phyloP scores from a whole-genome alignment of 2,797 vertebrate species.

The Phylloscopus collybita region DNA sequence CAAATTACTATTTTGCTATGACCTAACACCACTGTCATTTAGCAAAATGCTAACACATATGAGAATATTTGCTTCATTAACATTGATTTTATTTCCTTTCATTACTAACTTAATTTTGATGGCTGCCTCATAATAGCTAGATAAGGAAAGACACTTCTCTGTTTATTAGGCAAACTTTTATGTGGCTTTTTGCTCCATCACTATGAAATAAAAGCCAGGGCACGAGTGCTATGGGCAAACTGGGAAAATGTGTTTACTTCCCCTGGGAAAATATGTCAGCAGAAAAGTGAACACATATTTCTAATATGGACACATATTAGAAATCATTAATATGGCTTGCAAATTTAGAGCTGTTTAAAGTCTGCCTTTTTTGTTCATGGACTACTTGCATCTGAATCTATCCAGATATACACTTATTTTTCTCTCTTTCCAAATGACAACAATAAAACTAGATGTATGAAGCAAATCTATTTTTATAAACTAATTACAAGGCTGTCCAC shows the following conservation, averaged over 20 bases:
- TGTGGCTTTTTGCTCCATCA: not conserved
- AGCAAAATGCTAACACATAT: not conserved
- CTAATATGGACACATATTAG: not conserved
- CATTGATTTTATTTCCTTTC: not conserved
- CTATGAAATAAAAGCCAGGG: not conserved
- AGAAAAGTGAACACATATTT: conserved; percentile 6
- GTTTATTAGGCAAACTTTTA: not conserved
- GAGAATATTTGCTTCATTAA: not conserved
- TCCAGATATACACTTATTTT: not conserved
- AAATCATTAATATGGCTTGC: not conserved
- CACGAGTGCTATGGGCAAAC: not conserved
- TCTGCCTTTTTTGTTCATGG: not conserved
- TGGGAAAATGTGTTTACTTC: conserved; percentile 5
- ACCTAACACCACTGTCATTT: not conserved
- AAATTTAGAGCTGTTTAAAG: not conserved
- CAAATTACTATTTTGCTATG: not conserved
- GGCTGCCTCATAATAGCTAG: not conserved
- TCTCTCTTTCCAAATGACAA: not conserved
- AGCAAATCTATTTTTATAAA: not conserved
- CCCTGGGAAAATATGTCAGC: not conserved
- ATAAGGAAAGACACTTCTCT: not conserved
- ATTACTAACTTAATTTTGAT: conserved; percentile 7
- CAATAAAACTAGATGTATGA: not conserved
- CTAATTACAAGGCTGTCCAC: not conserved
- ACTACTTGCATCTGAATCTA: not conserved